Conservation (phyloP, 2,888 invertebrate genomes). For the Nomada flava region DNA sequence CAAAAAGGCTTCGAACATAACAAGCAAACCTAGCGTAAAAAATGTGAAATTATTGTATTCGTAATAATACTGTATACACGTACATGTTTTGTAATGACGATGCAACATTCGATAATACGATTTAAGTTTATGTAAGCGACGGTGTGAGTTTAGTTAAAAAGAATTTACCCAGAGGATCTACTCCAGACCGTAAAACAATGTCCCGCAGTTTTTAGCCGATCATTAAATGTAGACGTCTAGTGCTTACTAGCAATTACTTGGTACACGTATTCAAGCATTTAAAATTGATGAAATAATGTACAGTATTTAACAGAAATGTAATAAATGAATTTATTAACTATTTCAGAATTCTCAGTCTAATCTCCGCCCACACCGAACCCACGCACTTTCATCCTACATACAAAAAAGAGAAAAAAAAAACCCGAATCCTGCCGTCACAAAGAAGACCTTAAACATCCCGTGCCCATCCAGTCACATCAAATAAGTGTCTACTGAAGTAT, state of each 20-base stretch:
- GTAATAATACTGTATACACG: constrained; percentile 6
- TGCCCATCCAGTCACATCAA: neutral
- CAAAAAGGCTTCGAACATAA: neutral
- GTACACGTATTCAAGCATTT: constrained; percentile 64
- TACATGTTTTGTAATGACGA: constrained; percentile 40
- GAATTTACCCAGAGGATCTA: neutral
- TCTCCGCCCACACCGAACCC: no score
- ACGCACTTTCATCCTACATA: no score
- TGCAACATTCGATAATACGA: constrained; percentile 13
- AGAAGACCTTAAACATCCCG: neutral
- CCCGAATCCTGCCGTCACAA: neutral
- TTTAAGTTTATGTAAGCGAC: constrained; percentile 27
- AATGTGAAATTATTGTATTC: constrained; percentile 20
- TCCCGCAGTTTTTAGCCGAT: constrained; percentile 35
- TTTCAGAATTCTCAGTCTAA: constrained; percentile 14
- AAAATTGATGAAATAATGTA: constrained; percentile 65
- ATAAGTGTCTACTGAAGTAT: constrained; percentile 8
- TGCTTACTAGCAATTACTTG: constrained; percentile 69
- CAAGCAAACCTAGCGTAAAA: constrained; percentile 12
- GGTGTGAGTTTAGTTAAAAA: constrained; percentile 22
- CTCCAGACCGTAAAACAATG: constrained; percentile 3
- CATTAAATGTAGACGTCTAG: constrained; percentile 65
- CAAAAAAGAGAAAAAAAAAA: neutral
- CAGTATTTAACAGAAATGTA: constrained; percentile 72
- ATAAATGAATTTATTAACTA: constrained; percentile 72